phyloP scores from a whole-genome alignment of 2,113 vertebrate genomes.

The Pluvialis apricaria region DNA sequence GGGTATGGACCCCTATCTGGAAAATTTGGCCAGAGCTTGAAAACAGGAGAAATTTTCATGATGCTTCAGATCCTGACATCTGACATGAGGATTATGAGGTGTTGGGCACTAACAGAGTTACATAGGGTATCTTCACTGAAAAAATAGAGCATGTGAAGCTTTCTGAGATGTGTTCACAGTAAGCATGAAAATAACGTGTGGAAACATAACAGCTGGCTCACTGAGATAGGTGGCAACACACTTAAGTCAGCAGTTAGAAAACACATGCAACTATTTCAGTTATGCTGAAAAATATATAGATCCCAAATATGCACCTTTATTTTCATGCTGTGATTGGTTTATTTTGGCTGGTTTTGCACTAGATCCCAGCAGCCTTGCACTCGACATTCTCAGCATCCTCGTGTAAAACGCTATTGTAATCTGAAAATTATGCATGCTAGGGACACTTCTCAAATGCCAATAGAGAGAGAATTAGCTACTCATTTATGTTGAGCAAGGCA shows the following conservation, averaged over 20 bases:
- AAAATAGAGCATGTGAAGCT: background rate
- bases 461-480: background rate
- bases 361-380: background rate
- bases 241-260: background rate
- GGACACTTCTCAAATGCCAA: background rate
- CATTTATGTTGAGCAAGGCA: background rate
- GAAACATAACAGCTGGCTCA: background rate
- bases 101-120: background rate
- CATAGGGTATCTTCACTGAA: background rate
- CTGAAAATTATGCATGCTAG: background rate
- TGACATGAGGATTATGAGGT: background rate
- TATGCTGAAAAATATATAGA: background rate
- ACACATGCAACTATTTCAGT: background rate
- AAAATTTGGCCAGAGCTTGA: background rate
- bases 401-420: background rate
- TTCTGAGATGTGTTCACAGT: background rate
- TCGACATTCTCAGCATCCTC: background rate
- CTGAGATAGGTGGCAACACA: background rate
- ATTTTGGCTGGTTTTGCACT: background rate
- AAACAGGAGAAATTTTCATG: background rate
- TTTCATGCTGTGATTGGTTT: background rate
- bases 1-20: fast-evolving
- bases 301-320: background rate
- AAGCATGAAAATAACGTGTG: background rate
- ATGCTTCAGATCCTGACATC: background rate